phyloP scores from a whole-genome alignment of 2,888 invertebrate species.

The Periphyllus acericola region DNA sequence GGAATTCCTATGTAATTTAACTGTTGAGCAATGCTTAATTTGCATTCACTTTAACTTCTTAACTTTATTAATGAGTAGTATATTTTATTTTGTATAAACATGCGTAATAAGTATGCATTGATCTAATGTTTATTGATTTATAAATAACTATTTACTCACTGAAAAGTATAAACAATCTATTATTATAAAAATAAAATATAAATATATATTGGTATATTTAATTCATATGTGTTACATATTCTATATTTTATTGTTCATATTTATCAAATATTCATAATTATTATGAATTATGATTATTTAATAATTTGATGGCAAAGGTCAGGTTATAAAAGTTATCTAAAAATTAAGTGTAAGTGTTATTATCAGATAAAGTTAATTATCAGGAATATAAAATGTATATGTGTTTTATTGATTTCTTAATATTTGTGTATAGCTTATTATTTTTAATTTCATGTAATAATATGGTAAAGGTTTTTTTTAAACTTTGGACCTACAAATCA shows the following conservation, averaged over 20 bases:
- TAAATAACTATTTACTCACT: neutral
- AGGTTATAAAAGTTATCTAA: constrained; percentile 34
- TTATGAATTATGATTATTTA: neutral
- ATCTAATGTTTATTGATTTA: neutral
- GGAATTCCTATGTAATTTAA: too few species aligned
- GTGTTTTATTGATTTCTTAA: neutral
- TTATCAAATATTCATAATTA: neutral
- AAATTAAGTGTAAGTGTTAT: neutral
- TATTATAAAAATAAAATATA: neutral
- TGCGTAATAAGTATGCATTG: neutral
- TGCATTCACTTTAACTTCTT: neutral
- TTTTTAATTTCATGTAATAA: neutral
- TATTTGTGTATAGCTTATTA: neutral
- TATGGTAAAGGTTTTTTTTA: neutral
- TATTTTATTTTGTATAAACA: neutral
- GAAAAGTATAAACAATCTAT: neutral
- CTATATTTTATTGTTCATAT: neutral
- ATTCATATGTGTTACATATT: neutral
- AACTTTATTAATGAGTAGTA: neutral
- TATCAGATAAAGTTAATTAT: neutral
- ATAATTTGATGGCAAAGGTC: constrained; percentile 10
- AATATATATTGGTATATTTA: too few species aligned
- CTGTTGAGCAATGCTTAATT: too few species aligned
- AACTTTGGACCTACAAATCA: constrained; percentile 3
- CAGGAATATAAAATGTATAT: neutral